Percentiles rank a stretch among this genome's conserved stretches.
phyloP scores from a whole-genome alignment of 1,140 invertebrate species.

The Nephila pilipes region DNA sequence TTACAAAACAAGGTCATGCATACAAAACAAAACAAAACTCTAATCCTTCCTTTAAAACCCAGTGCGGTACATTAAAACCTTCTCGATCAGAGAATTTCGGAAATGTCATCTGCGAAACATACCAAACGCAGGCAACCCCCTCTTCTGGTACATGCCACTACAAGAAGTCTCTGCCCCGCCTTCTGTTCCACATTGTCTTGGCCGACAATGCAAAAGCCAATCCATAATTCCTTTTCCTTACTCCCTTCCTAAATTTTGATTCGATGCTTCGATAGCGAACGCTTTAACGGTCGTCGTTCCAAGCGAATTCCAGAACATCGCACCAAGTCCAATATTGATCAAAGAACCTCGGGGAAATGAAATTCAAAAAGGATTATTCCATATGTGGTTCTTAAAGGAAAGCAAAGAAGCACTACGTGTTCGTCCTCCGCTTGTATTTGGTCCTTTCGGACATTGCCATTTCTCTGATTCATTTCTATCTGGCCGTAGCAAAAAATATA shows the following conservation, averaged over 20 bases:
- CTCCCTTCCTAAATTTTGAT: conserved; percentile 21
- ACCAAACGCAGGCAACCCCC: background rate
- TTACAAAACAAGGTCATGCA: no score
- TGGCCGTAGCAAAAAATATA: background rate
- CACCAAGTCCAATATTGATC: conserved; percentile 2
- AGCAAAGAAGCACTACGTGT: background rate
- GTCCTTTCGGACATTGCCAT: background rate
- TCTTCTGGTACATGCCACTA: background rate
- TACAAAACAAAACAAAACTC: background rate
- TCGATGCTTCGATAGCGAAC: background rate
- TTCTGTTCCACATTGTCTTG: conserved; percentile 10
- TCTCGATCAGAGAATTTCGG: background rate
- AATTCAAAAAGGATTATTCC: conserved; percentile 17
- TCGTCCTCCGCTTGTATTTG: background rate
- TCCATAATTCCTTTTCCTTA: conserved; percentile 7
- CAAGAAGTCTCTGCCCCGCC: background rate
- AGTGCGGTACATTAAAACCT: background rate
- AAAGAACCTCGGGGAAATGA: background rate
- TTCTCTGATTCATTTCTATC: background rate
- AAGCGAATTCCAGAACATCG: conserved; percentile 7
- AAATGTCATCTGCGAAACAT: background rate
- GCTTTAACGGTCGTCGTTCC: conserved; percentile 23
- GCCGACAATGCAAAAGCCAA: background rate
- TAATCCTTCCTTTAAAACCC: background rate
- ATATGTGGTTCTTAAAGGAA: background rate